Base-by-base conservation (phyloP, 2,113 vertebrate species). In the Mobula hypostoma region DNA sequence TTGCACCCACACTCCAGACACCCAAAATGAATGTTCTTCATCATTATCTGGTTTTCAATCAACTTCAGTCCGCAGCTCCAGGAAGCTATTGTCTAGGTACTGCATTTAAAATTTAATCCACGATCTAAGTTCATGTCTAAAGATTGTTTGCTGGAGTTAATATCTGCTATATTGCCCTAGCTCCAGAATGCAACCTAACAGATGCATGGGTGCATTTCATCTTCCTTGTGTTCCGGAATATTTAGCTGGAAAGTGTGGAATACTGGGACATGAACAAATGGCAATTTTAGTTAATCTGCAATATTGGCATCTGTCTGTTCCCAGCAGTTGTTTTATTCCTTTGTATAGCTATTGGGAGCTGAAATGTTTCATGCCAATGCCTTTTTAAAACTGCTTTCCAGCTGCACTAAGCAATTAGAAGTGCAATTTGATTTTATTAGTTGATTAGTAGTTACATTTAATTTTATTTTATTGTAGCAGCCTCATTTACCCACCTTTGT, bases 391-490 rank as follows among this genome's bases (percentile, higher is more conserved):
- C n/a, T 66, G 32, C 85, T 66, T 68, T 68, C 85, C 85, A 90
- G 85, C 61, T 90, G 61, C 85, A 90, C 61, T 32, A n/a, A 90
- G 85, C 85, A 90, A 68, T 90, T 66, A 68, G 85, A 66, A 90
- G n/a, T 90, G 15, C 61, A 90, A 32, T 90, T 90, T 90, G 61
- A 90, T 90, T 90, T 90, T 90, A 68, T 90, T 66, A 90, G 85
- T 66, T 90, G 61, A 88, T 66, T 88, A 66, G 85, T 32, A 66
- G 58, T 68, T 90, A 68, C 63, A 66, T 90, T 66, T 90, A 90
- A 90, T 68, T 90, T 90, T 24, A 66, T 90, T 90, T 63, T 79
- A 79, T 79, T 79, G n/a, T 36, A 36, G 77, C 77, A 36, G 77
- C 77, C 77, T 79, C 77, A 63, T 90, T 90, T 68, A 90, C 29